These are phyloP conservation scores for Morpho achilles DNA, from an alignment of 2,888 invertebrate species.

Conservation along the genomic window DNA sequence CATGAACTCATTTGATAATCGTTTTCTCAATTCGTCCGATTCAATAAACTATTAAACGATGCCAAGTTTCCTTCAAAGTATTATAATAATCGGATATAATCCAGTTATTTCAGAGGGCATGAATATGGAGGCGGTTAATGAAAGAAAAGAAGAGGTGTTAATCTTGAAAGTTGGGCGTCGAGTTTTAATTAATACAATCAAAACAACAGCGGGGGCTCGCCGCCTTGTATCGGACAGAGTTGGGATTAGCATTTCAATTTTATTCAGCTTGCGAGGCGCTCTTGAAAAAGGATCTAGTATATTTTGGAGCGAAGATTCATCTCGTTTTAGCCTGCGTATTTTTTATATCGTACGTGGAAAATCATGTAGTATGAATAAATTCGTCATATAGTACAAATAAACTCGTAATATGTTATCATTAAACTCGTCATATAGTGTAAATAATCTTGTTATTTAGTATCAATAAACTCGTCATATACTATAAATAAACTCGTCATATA, in stretches of 20 bases:
- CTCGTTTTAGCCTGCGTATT: background rate
- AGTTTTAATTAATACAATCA: constrained; percentile 78
- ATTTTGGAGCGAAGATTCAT: constrained; percentile 3
- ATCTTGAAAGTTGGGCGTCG: constrained; percentile 67
- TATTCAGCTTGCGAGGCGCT: constrained; percentile 2
- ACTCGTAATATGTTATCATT: too few species aligned
- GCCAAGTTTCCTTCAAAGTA: constrained; percentile 5
- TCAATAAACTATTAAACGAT: too few species aligned
- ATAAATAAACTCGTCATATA: too few species aligned
- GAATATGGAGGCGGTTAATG: constrained; percentile 66
- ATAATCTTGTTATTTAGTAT: too few species aligned
- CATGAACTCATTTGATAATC: too few species aligned
- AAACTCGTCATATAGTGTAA: too few species aligned
- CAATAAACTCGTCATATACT: too few species aligned
- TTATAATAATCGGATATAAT: constrained; percentile 19
- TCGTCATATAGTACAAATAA: too few species aligned
- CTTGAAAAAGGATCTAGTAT: constrained; percentile 1
- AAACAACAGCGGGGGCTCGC: constrained; percentile 66
- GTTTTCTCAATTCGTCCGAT: too few species aligned
- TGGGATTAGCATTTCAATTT: constrained; percentile 35
- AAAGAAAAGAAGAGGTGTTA: constrained; percentile 74
- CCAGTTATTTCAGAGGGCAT: constrained; percentile 38
- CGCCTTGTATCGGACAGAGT: constrained; percentile 55
- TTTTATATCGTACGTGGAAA: too few species aligned
- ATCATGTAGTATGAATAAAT: too few species aligned